Evolutionary conservation across 1,140 invertebrate species (phyloP).

Genomic region (Drosophila grimshawi): DNA sequence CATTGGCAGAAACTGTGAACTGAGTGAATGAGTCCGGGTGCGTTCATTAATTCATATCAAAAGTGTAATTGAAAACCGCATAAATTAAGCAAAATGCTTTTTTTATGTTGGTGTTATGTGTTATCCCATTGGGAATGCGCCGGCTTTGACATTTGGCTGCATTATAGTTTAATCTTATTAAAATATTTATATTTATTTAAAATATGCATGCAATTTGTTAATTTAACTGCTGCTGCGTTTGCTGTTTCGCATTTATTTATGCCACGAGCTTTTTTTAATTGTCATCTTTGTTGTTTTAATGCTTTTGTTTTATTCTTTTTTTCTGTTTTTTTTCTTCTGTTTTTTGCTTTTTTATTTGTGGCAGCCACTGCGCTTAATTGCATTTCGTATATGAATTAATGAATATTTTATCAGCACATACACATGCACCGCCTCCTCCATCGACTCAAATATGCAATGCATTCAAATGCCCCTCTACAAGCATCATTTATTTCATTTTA

Average conservation of each 20-base stretch:
- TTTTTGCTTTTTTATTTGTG: constrained; percentile 56
- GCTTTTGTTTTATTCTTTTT: neutral
- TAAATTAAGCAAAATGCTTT: constrained; percentile 70
- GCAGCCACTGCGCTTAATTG: constrained; percentile 80
- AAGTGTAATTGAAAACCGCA: constrained; percentile 83
- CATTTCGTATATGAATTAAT: constrained; percentile 83
- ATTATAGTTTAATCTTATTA: constrained; percentile 84
- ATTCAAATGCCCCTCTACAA: constrained; percentile 39
- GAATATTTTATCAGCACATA: constrained; percentile 77
- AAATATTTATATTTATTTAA: constrained; percentile 83
- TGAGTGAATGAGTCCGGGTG: constrained; percentile 16
- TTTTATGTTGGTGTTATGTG: constrained; percentile 40
- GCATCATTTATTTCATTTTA: constrained; percentile 70
- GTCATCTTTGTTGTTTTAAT: constrained; percentile 39
- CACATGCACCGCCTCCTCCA: constrained; percentile 35
- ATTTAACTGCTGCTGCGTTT: constrained; percentile 77
- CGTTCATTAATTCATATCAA: constrained; percentile 80
- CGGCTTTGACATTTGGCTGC: constrained; percentile 79
- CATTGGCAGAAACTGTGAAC: constrained; percentile 27
- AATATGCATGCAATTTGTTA: constrained; percentile 83
- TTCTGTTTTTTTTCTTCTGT: constrained; percentile 39
- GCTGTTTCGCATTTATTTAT: constrained; percentile 66
- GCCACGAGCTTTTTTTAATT: constrained; percentile 49
- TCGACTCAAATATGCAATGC: constrained; percentile 63
- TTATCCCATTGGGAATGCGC: constrained; percentile 57